Conservation (phyloP, 2,888 invertebrate species). For the Peribatodes rhomboidaria region DNA sequence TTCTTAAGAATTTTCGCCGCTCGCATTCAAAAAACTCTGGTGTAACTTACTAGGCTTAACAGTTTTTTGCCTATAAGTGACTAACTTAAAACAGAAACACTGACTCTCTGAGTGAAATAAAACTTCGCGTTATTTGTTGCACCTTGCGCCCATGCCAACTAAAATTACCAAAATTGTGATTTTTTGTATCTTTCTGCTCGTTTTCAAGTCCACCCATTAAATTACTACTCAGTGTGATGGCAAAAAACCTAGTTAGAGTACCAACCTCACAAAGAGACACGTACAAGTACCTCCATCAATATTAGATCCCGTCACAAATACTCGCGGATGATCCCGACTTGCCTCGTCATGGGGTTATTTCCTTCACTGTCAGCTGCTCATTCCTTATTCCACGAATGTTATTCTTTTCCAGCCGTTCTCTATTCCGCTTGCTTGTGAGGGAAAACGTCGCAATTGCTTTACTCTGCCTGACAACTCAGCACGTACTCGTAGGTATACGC, state of each 20-base stretch:
- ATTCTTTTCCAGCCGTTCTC: conserved; percentile 9
- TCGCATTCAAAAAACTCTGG: no score
- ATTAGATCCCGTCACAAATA: conserved; percentile 14
- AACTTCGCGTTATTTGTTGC: no score
- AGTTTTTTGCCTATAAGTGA: no score
- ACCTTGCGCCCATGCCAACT: no score
- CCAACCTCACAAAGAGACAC: background rate
- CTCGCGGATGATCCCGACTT: background rate
- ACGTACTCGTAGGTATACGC: conserved; percentile 7
- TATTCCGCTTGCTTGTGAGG: conserved; percentile 3
- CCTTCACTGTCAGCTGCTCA: conserved; percentile 14
- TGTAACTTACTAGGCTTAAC: no score
- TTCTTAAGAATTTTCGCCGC: no score
- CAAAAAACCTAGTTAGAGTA: background rate
- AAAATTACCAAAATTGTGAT: no score
- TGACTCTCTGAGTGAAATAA: no score
- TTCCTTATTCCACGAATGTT: conserved; percentile 13
- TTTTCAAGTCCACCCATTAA: no score
- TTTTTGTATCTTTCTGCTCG: no score
- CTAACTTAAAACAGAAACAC: no score
- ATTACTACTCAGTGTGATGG: no score
- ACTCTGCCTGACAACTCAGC: conserved; percentile 5
- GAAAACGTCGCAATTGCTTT: conserved; percentile 12
- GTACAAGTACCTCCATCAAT: conserved; percentile 7
- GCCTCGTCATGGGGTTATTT: conserved; percentile 18